Percentiles rank a stretch among this genome's conserved stretches.
Evolutionary conservation across 2,797 vertebrate genomes (phyloP).

Genomic region (Lerista edwardsae): DNA sequence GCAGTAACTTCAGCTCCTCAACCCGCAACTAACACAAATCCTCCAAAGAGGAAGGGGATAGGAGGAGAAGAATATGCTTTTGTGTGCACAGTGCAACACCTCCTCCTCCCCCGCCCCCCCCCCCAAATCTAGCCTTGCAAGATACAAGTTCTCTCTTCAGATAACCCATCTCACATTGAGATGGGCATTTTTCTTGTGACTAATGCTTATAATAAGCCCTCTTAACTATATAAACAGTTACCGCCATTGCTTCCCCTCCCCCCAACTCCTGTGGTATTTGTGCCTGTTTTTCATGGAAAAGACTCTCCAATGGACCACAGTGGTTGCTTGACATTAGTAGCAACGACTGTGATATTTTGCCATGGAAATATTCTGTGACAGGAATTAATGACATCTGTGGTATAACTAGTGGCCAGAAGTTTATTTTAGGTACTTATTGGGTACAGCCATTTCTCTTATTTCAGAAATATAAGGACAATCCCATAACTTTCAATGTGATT

Average conservation of each 20-base stretch:
- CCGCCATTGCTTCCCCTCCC: neutral
- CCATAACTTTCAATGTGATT: conserved; percentile 15
- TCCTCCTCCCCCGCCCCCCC: too few species aligned
- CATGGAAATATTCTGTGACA: conserved; percentile 8
- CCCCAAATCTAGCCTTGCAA: too few species aligned
- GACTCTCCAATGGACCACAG: conserved; percentile 4
- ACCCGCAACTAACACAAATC: neutral
- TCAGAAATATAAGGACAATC: conserved; percentile 12
- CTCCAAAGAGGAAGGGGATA: neutral
- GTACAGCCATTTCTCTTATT: conserved; percentile 3
- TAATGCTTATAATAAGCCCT: neutral
- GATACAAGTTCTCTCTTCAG: neutral
- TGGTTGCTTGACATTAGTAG: neutral
- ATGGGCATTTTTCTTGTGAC: neutral
- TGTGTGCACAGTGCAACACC: neutral
- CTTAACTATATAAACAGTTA: neutral
- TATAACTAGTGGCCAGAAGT: conserved; percentile 2
- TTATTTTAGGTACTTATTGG: conserved; percentile 17
- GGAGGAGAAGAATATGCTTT: neutral
- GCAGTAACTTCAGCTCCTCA: neutral
- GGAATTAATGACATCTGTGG: conserved; percentile 18
- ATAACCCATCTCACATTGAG: neutral
- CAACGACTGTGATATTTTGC: neutral
- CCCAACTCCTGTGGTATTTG: neutral
- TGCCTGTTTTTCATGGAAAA: neutral